A percentile compares a stretch with the other conserved stretches of the same genome.
These are phyloP conservation scores for Zaprionus obscuricornis DNA, from an alignment of 2,888 invertebrate genomes.

Conservation along the genomic window DNA sequence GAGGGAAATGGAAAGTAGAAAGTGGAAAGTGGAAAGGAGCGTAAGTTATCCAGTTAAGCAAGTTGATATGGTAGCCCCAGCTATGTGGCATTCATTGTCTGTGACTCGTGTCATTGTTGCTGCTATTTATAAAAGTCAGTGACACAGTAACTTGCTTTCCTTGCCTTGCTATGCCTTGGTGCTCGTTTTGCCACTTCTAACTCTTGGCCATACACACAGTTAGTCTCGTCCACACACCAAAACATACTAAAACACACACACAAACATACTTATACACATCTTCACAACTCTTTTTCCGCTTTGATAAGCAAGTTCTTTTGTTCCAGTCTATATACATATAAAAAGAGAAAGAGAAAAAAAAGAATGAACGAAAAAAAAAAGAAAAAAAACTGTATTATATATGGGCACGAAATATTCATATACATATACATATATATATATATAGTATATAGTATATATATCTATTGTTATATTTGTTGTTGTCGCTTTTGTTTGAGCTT, in stretches of 20 bases:
- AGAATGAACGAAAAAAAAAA: slow-evolving; percentile 1
- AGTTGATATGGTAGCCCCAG: slow-evolving; percentile 35
- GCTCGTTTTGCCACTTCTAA: slow-evolving; percentile 63
- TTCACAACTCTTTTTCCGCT: slow-evolving; percentile 75
- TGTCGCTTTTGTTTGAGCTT: slow-evolving; percentile 56
- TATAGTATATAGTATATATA: too few relatives aligned
- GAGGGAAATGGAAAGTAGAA: too few relatives aligned
- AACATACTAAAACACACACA: too few relatives aligned
- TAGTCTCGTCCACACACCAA: neutral
- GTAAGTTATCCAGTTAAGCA: slow-evolving; percentile 22
- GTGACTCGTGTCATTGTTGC: slow-evolving; percentile 64
- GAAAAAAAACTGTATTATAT: slow-evolving; percentile 47
- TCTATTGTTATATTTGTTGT: slow-evolving; percentile 65
- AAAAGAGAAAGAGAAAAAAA: slow-evolving; percentile 13
- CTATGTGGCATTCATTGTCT: slow-evolving; percentile 50
- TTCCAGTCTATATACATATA: slow-evolving; percentile 41
- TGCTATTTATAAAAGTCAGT: slow-evolving; percentile 76
- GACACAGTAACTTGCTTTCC: slow-evolving; percentile 73
- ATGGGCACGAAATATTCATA: slow-evolving; percentile 59
- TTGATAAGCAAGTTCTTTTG: slow-evolving; percentile 74
- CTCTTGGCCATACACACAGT: slow-evolving; percentile 16
- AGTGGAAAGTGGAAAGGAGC: neutral
- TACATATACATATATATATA: too few relatives aligned
- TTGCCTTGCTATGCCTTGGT: slow-evolving; percentile 18
- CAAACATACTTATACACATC: neutral